phyloP scores from a whole-genome alignment of 1,140 invertebrate genomes.

The Adelges cooleyi region DNA sequence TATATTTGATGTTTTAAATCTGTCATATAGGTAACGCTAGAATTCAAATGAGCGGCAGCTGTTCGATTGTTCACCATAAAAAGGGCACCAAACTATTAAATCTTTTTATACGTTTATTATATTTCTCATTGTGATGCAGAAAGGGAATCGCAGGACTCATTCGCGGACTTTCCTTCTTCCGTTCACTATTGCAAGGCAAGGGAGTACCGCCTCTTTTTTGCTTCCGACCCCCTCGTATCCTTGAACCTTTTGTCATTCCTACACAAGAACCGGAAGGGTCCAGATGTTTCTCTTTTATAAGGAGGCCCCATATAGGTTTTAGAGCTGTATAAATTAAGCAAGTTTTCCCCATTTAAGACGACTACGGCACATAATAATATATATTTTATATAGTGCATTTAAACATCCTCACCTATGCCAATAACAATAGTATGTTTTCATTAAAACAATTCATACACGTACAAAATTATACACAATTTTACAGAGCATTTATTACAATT shows the following conservation, averaged over 20 bases:
- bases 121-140: constrained; percentile 16
- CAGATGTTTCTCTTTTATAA: constrained; percentile 22
- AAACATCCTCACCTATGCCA: too few species aligned
- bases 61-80: constrained; percentile 10
- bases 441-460: too few species aligned
- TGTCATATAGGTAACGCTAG: too few species aligned
- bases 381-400: too few species aligned
- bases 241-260: constrained; percentile 13
- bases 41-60: constrained; percentile 25
- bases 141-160: constrained; percentile 15
- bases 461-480: too few species aligned
- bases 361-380: too few species aligned
- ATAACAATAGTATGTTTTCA: too few species aligned
- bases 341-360: too few species aligned
- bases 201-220: background rate
- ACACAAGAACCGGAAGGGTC: constrained; percentile 12
- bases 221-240: constrained; percentile 19
- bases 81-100: background rate
- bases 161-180: constrained; percentile 23
- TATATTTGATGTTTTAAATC: too few species aligned
- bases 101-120: constrained; percentile 22
- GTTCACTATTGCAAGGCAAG: background rate
- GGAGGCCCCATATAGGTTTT: background rate
- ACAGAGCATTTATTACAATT: too few species aligned
- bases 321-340: too few species aligned